A percentile compares a stretch with the other conserved stretches of the same genome.
Conservation (phyloP, 2,797 vertebrate genomes). For the Rhincodon typus region DNA sequence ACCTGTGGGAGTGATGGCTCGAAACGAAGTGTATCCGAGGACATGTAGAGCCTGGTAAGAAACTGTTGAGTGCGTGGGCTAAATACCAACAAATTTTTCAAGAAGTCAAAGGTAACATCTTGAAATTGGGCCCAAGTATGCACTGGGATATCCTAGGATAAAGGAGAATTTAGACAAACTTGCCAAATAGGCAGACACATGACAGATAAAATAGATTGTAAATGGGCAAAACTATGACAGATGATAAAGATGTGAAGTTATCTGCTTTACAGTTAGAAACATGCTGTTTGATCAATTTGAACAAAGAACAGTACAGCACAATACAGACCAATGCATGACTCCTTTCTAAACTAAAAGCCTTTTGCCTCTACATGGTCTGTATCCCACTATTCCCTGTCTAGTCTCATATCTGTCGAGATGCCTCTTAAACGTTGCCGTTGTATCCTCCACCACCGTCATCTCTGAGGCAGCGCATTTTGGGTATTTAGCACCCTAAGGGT, state of each 20-base stretch:
- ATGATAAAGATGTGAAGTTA: background rate
- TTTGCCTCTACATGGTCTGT: too few species aligned
- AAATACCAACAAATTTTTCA: background rate
- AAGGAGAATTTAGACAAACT: background rate
- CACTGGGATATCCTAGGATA: background rate
- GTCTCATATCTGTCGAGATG: too few species aligned
- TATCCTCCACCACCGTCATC: too few species aligned
- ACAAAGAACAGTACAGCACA: too few species aligned
- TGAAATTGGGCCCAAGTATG: background rate
- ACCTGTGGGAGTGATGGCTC: slow-evolving; percentile 81
- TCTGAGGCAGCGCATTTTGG: too few species aligned
- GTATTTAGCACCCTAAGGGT: too few species aligned
- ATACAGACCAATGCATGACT: too few species aligned
- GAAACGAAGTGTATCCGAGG: slow-evolving; percentile 89
- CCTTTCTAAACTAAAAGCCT: too few species aligned
- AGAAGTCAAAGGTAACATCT: background rate
- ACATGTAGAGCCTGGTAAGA: slow-evolving; percentile 83
- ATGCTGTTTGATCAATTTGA: too few species aligned
- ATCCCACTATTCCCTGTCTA: too few species aligned
- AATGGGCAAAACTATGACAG: background rate
- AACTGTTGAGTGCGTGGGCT: background rate
- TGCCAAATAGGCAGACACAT: background rate
- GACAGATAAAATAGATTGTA: background rate
- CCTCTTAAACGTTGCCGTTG: too few species aligned
- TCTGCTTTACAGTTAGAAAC: background rate